Conservation (phyloP, 2,113 vertebrate species). For the Etheostoma cragini region DNA sequence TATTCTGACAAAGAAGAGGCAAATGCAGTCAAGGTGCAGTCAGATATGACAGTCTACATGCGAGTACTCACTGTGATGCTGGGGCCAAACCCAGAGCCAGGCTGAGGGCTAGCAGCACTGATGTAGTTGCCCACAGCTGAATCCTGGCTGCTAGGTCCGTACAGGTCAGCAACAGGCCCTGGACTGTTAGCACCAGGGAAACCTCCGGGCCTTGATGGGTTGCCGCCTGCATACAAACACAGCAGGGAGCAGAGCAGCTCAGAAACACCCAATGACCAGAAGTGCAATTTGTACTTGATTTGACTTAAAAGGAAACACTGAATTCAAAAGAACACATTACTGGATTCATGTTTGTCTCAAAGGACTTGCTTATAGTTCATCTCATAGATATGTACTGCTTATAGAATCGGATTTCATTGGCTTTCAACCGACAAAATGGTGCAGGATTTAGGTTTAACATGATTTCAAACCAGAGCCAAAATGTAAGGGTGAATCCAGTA, state of each 20-base stretch:
- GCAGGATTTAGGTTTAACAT: conserved; percentile 24
- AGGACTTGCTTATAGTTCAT: conserved; percentile 23
- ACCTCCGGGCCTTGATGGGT: conserved; percentile 94
- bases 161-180: conserved; percentile 95
- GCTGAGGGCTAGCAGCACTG: conserved; percentile 98
- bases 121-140: conserved; percentile 99
- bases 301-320: conserved; percentile 31
- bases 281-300: neutral
- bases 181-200: conserved; percentile 98
- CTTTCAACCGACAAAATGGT: conserved; percentile 21
- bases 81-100: conserved; percentile 96
- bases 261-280: conserved; percentile 60
- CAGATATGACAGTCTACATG: neutral
- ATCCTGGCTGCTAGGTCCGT: conserved; percentile 97
- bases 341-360: conserved; percentile 71
- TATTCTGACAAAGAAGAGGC: conserved; percentile 34
- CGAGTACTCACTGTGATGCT: conserved; percentile 95
- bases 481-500: conserved; percentile 75
- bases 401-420: conserved; percentile 25
- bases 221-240: conserved; percentile 92
- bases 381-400: neutral
- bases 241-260: conserved; percentile 83
- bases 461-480: conserved; percentile 7
- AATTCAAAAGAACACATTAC: conserved; percentile 70
- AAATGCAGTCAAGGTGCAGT: conserved; percentile 25